phyloP scores from a whole-genome alignment of 1,140 invertebrate genomes.

The Lordiphosa mommai region DNA sequence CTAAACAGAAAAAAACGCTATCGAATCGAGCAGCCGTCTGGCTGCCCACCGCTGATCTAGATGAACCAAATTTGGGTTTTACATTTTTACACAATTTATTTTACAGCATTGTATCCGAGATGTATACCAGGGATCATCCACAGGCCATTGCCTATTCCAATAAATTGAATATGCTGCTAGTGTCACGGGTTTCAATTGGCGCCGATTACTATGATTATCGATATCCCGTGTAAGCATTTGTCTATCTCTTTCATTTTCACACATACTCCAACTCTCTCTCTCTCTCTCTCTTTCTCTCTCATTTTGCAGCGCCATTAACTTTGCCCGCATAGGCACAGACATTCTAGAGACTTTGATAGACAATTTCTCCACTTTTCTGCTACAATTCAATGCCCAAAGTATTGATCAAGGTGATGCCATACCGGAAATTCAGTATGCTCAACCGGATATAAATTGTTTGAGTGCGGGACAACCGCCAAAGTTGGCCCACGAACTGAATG shows the following conservation, averaged over 20 bases:
- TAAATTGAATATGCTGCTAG: slow-evolving; percentile 70
- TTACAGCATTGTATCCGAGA: slow-evolving; percentile 72
- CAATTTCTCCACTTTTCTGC: slow-evolving; percentile 59
- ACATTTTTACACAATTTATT: too few relatives aligned
- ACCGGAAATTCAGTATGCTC: slow-evolving; percentile 49
- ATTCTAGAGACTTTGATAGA: slow-evolving; percentile 69
- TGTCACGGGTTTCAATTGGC: slow-evolving; percentile 49
- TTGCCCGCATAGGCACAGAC: slow-evolving; percentile 75
- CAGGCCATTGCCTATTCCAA: slow-evolving; percentile 68
- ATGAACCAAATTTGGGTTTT: too few relatives aligned
- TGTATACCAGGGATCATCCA: slow-evolving; percentile 63
- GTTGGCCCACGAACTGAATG: slow-evolving; percentile 42
- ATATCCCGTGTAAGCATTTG: slow-evolving; percentile 65
- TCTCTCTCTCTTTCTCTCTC: neutral
- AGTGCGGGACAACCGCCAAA: slow-evolving; percentile 46
- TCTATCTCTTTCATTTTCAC: neutral
- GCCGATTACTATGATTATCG: slow-evolving; percentile 75
- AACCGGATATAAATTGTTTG: slow-evolving; percentile 60
- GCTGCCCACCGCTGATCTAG: too few relatives aligned
- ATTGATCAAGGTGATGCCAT: slow-evolving; percentile 37
- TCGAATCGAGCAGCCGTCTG: too few relatives aligned
- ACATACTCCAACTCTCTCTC: neutral
- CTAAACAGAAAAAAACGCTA: too few relatives aligned
- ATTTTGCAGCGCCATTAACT: slow-evolving; percentile 59
- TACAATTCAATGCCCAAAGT: slow-evolving; percentile 71